Base-by-base conservation (phyloP, 2,797 vertebrate genomes). In the Sitta carolinensis region DNA sequence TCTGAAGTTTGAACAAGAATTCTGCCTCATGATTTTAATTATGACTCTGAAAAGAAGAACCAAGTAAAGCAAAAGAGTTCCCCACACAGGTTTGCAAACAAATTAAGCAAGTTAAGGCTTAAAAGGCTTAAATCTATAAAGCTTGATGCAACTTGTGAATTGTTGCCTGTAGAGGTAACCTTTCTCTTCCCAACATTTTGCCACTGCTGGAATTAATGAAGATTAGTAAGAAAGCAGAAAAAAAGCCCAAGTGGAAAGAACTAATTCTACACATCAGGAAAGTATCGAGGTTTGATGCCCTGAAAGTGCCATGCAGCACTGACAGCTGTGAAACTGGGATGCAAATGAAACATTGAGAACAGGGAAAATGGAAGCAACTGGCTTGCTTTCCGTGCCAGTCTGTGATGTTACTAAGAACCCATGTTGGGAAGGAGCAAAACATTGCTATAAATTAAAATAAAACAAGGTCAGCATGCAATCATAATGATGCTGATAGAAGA, bases 401-500 rank as follows among this genome's bases (percentile, higher is more conserved):
- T 61, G 40, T 68, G 72, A 55, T n/a, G 69, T 78, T 77, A 26
- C 27, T 66, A 48, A 70, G 59, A 91, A 42, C 15, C 19, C 20
- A 13, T 29, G 45, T 50, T 78, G 75, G 32, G 74, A 85, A 84
- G 48, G 47, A 61, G 42, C n/a, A 84, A 94, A 95, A 89, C 47
- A 47, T 36, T 40, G 32, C 75, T 86, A 47, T 87, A 73, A 80
- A 92, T 96, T 84, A 77, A 92, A 86, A 64, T 79, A 82, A 91
- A 96, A 83, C 40, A 75, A 77, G 34, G 42, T 34, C 66, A 75
- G 27, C 20, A 29, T 48, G 54, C 55, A 94, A 42, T 88, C 48
- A 55, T 80, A 52, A 83, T 95, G 77, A 95, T 70, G 74, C 25
- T 93, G 69, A 93, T 93, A 73, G 76, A 88, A 77, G 48, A 57